These are phyloP conservation scores for Drosophila lutescens DNA, from an alignment of 2,888 invertebrate genomes.

Conservation along the genomic window DNA sequence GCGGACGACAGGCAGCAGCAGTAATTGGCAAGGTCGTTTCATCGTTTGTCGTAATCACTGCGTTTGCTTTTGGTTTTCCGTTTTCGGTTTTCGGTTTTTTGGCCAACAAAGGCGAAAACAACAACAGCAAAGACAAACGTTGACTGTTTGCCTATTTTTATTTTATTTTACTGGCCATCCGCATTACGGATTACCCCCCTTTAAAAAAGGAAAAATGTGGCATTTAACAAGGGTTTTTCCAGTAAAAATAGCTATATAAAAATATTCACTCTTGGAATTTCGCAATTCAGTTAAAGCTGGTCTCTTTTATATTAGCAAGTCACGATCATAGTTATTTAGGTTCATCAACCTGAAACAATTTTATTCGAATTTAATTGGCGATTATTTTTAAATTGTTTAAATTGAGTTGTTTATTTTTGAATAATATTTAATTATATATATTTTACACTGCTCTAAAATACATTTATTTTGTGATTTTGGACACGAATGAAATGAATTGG, in stretches of 20 bases:
- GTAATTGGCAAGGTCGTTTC: constrained; percentile 83
- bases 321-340: constrained; percentile 1
- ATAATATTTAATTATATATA: too few species aligned
- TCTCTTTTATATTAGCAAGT: constrained; percentile 2
- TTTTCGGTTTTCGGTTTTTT: constrained; percentile 54
- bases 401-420: too few species aligned
- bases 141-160: constrained; percentile 65
- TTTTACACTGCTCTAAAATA: too few species aligned
- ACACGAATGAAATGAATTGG: too few species aligned
- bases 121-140: constrained; percentile 52
- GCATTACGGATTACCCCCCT: constrained; percentile 25
- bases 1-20: constrained; percentile 48
- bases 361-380: background rate
- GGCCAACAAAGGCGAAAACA: constrained; percentile 60
- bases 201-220: background rate
- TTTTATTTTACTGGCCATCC: constrained; percentile 4
- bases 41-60: constrained; percentile 80
- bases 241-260: background rate
- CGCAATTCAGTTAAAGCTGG: background rate
- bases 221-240: background rate
- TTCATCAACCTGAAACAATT: constrained; percentile 6
- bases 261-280: background rate
- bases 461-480: too few species aligned
- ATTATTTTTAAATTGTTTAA: too few species aligned
- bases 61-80: constrained; percentile 45